These are phyloP conservation scores for Myripristis murdjan DNA, from an alignment of 2,797 vertebrate genomes.

Conservation along the genomic window DNA sequence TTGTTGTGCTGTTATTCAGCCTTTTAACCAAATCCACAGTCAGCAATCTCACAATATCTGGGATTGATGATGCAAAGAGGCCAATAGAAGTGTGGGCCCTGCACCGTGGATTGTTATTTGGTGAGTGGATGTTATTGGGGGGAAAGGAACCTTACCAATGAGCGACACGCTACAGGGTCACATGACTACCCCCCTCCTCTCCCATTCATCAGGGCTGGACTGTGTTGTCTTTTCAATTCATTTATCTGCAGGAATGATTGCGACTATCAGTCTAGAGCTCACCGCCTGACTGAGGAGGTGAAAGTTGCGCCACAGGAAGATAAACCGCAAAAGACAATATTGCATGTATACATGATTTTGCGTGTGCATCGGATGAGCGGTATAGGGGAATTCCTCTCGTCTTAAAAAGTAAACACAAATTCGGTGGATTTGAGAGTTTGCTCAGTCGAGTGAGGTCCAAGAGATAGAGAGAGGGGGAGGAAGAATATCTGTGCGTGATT, in stretches of 20 bases:
- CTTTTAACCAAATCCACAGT: conserved; percentile 88
- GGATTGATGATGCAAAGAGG: conserved; percentile 95
- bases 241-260: conserved; percentile 99
- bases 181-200: conserved; percentile 93
- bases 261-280: conserved; percentile 99
- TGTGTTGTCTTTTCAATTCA: conserved; percentile 99
- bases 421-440: conserved; percentile 81
- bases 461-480: conserved; percentile 76
- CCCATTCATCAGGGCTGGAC: conserved; percentile 99
- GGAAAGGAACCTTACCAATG: conserved; percentile 88
- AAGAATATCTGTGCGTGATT: conserved; percentile 84
- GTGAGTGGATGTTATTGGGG: conserved; percentile 89
- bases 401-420: conserved; percentile 84
- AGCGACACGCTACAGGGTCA: conserved; percentile 78
- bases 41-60: conserved; percentile 94
- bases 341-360: conserved; percentile 93
- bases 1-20: conserved; percentile 81
- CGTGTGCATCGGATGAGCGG: conserved; percentile 86
- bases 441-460: conserved; percentile 76
- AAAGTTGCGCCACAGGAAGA: conserved; percentile 99
- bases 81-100: conserved; percentile 91
- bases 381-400: conserved; percentile 82
- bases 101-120: conserved; percentile 92
- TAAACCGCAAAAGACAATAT: conserved; percentile 99
- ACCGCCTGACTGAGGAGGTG: conserved; percentile 99